Conservation (phyloP, 1,140 invertebrate species). For the Drosophila albomicans region DNA sequence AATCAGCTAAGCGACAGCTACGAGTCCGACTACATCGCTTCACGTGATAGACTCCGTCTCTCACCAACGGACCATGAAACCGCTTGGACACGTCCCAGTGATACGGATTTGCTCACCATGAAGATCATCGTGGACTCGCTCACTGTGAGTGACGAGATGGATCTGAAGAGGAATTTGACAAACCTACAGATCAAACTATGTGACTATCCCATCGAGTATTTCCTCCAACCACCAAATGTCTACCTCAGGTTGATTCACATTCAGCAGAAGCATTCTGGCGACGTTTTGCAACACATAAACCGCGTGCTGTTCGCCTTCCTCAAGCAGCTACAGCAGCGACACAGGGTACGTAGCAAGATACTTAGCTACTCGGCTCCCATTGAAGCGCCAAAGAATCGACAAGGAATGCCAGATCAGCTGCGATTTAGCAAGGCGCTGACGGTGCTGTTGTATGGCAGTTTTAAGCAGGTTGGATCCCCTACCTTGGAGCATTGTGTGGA, state of each 20-base stretch:
- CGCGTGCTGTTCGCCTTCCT: constrained; percentile 27
- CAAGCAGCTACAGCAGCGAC: constrained; percentile 38
- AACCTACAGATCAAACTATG: constrained; percentile 60
- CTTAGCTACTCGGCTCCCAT: constrained; percentile 13
- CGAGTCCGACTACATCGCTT: not conserved
- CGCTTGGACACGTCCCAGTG: constrained; percentile 56
- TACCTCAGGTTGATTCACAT: constrained; percentile 63
- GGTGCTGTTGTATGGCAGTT: constrained; percentile 38
- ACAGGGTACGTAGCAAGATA: constrained; percentile 26
- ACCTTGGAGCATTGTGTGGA: not conserved
- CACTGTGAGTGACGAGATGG: constrained; percentile 15
- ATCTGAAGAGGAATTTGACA: constrained; percentile 49
- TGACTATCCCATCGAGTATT: constrained; percentile 77
- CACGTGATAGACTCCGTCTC: constrained; percentile 16
- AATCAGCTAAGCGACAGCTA: too few species aligned
- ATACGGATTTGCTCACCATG: constrained; percentile 59
- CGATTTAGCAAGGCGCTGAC: constrained; percentile 28
- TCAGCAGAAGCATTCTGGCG: constrained; percentile 19
- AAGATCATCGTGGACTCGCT: constrained; percentile 51
- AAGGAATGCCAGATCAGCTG: constrained; percentile 28
- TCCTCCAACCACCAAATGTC: constrained; percentile 71
- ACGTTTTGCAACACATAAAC: constrained; percentile 37
- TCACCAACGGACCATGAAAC: constrained; percentile 52
- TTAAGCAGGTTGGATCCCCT: constrained; percentile 15
- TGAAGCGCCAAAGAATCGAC: not conserved